phyloP scores from a whole-genome alignment of 2,888 invertebrate genomes.

The Zygogramma bicolorata region DNA sequence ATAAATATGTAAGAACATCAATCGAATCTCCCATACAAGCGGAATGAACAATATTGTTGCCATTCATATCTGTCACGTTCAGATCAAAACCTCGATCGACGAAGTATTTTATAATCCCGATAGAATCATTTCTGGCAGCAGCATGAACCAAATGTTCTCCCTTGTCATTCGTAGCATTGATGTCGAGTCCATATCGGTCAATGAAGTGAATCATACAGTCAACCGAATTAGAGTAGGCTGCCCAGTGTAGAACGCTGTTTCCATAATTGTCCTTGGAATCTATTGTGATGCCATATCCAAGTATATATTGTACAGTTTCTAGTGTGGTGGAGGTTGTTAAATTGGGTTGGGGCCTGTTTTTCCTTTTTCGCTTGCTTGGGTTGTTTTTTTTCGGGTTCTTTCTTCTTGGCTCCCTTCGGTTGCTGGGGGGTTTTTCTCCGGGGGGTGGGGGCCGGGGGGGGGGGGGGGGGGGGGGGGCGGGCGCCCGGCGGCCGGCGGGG shows the following conservation, averaged over 20 bases:
- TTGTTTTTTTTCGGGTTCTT: too few relatives aligned
- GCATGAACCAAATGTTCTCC: background rate
- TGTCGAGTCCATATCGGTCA: background rate
- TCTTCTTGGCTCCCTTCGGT: too few relatives aligned
- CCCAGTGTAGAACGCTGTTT: background rate
- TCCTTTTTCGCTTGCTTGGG: too few relatives aligned
- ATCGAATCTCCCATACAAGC: slow-evolving; percentile 16
- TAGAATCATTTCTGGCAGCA: background rate
- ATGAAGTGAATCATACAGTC: background rate
- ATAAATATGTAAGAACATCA: slow-evolving; percentile 3
- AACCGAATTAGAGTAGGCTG: background rate
- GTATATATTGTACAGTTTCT: background rate
- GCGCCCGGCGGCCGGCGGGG: background rate
- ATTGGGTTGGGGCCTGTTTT: too few relatives aligned
- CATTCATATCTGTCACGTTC: background rate
- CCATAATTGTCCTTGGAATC: background rate
- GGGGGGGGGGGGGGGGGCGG: too few relatives aligned
- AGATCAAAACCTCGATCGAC: background rate
- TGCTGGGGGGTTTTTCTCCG: too few relatives aligned
- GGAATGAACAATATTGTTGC: slow-evolving; percentile 9
- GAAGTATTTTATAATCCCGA: background rate
- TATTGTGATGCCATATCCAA: background rate
- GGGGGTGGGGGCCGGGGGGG: too few relatives aligned
- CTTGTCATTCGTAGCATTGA: background rate
- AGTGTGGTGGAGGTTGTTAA: background rate